Percentiles rank a stretch among this genome's conserved stretches.
These are phyloP conservation scores for Apistogramma diplotaenia DNA, from an alignment of 2,113 vertebrate species.

Conservation along the genomic window DNA sequence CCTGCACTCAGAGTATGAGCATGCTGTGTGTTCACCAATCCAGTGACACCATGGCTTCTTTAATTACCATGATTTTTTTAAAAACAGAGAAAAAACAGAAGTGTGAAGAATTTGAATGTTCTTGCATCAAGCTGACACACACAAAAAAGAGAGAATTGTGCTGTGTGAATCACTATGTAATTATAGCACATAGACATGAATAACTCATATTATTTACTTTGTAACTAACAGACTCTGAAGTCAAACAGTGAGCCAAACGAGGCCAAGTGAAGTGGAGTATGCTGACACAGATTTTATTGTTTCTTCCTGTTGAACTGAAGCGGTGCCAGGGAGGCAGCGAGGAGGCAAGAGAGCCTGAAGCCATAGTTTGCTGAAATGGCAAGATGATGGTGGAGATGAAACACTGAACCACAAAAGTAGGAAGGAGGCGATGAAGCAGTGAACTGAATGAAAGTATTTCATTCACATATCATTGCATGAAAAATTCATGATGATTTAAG, in stretches of 20 bases:
- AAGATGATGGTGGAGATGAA: neutral
- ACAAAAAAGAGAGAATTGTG: rapidly evolving
- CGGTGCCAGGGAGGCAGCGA: rapidly evolving
- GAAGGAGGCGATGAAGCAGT: neutral
- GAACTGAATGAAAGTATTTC: neutral
- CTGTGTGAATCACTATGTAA: neutral
- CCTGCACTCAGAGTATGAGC: too few species aligned
- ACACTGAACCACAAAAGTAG: neutral
- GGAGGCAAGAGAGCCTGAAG: neutral
- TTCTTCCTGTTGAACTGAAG: neutral
- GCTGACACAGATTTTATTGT: slow-evolving; percentile 37
- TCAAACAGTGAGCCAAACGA: slow-evolving; percentile 1
- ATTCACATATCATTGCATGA: too few species aligned
- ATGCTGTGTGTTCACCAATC: too few species aligned
- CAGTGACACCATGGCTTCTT: too few species aligned
- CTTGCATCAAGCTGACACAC: neutral
- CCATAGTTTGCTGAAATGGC: slow-evolving; percentile 65
- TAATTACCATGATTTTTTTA: too few species aligned
- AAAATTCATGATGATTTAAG: too few species aligned
- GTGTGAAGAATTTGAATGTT: neutral
- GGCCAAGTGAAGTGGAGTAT: slow-evolving; percentile 44
- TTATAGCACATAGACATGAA: neutral
- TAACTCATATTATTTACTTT: neutral
- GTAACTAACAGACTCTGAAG: neutral
- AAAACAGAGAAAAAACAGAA: too few species aligned